Evolutionary conservation across 1,140 invertebrate genomes (phyloP).

Genomic region (Brevipalpus yothersi): DNA sequence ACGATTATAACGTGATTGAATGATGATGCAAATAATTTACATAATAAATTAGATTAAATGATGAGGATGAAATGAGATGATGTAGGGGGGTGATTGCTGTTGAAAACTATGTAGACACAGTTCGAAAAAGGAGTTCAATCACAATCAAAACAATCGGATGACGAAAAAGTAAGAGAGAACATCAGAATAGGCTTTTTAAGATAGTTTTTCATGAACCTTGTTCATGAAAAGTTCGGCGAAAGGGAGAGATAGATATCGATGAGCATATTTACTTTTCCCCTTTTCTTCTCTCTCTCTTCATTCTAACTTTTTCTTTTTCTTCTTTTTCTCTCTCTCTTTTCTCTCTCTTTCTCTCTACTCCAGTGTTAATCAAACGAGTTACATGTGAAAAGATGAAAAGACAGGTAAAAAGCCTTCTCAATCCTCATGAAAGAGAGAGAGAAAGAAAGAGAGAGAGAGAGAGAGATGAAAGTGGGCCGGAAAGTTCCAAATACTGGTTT

Average conservation of each 20-base stretch:
- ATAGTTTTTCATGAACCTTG: neutral
- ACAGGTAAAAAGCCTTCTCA: too few species aligned
- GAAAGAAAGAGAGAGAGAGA: neutral
- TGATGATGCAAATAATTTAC: neutral
- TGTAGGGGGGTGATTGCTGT: neutral
- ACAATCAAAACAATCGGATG: neutral
- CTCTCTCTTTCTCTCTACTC: neutral
- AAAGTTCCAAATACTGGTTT: neutral
- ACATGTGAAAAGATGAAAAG: neutral
- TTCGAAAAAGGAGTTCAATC: neutral
- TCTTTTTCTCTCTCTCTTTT: neutral
- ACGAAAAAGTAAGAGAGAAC: neutral
- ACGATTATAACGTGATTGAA: neutral
- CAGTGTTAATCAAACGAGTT: neutral
- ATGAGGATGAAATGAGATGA: neutral
- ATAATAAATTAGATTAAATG: neutral
- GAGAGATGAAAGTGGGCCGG: neutral
- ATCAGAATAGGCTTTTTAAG: neutral
- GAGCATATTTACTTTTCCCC: neutral
- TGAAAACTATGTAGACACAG: neutral
- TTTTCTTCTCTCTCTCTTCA: neutral
- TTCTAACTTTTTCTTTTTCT: neutral
- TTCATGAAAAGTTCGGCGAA: too few species aligned
- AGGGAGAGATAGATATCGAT: neutral
- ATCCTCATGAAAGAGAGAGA: too few species aligned